Conservation (phyloP, 1,140 invertebrate genomes). For the Drosophila repleta region DNA sequence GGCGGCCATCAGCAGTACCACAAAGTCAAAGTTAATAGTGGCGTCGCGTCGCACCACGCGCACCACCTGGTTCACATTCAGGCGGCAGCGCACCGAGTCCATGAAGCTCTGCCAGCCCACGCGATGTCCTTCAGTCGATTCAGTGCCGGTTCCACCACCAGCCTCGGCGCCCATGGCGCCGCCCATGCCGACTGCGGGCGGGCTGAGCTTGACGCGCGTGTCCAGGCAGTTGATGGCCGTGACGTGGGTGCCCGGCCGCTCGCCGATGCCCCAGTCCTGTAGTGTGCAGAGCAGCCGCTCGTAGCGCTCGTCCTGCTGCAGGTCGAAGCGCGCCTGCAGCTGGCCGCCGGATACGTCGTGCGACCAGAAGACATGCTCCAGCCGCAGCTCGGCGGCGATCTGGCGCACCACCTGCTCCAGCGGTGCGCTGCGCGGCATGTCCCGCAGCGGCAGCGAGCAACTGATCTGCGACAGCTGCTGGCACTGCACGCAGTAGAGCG, state of each 20-base stretch:
- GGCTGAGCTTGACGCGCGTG: conserved; percentile 24
- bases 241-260: conserved; percentile 74
- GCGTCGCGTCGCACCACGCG: conserved; percentile 87
- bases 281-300: conserved; percentile 78
- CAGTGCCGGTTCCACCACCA: not conserved
- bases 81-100: conserved; percentile 86
- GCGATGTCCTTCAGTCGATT: conserved; percentile 30
- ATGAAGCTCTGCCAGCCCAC: conserved; percentile 85
- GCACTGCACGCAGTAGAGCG: too few species aligned
- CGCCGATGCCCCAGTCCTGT: conserved; percentile 81
- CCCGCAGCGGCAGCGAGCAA: not conserved
- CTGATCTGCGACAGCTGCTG: not conserved
- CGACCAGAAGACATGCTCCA: conserved; percentile 65
- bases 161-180: not conserved
- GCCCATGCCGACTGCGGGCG: not conserved
- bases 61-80: conserved; percentile 89
- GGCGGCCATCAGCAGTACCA: conserved; percentile 88
- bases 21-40: conserved; percentile 89
- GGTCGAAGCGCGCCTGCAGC: conserved; percentile 70
- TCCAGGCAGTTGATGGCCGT: conserved; percentile 79
- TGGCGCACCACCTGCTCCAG: conserved; percentile 50
- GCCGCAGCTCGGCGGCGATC: conserved; percentile 44
- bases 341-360: conserved; percentile 39
- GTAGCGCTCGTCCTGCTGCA: conserved; percentile 77
- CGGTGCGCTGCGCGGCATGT: conserved; percentile 25